Conservation (phyloP, 2,888 invertebrate species). For the Branchellion lobata region DNA sequence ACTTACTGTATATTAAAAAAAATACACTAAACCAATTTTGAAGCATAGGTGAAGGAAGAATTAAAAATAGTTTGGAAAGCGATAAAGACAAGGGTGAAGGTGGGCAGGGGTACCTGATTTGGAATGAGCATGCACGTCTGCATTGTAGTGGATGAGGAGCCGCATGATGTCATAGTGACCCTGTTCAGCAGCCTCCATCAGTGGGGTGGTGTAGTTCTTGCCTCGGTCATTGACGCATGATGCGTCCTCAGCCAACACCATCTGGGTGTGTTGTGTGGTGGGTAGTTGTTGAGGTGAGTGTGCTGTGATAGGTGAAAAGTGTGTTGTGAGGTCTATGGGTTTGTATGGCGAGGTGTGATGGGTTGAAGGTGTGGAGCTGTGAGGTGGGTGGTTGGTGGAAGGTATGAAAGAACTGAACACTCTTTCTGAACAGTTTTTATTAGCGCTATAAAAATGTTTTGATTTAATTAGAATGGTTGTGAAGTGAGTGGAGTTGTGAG, state of each 20-base stretch:
- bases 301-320: not conserved
- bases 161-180: constrained; percentile 74
- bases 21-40: not conserved
- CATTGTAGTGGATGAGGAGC: constrained; percentile 87
- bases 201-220: constrained; percentile 90
- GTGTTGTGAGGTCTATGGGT: not conserved
- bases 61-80: too few relatives aligned
- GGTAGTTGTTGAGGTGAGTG: not conserved
- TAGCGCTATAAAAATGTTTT: too few relatives aligned
- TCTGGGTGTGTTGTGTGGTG: constrained; percentile 64
- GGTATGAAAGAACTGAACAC: too few relatives aligned
- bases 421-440: too few relatives aligned
- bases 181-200: constrained; percentile 82
- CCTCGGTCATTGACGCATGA: constrained; percentile 95
- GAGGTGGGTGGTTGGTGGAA: too few relatives aligned
- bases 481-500: too few relatives aligned
- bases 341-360: too few relatives aligned
- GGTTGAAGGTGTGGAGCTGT: too few relatives aligned
- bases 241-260: constrained; percentile 91
- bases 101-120: constrained; percentile 77
- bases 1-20: not conserved
- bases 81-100: too few relatives aligned
- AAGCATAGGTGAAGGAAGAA: too few relatives aligned
- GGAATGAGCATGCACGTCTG: constrained; percentile 97
- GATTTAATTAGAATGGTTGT: too few relatives aligned